Conservation (phyloP, 2,113 vertebrate species). For the Cephalopholis sonnerati region DNA sequence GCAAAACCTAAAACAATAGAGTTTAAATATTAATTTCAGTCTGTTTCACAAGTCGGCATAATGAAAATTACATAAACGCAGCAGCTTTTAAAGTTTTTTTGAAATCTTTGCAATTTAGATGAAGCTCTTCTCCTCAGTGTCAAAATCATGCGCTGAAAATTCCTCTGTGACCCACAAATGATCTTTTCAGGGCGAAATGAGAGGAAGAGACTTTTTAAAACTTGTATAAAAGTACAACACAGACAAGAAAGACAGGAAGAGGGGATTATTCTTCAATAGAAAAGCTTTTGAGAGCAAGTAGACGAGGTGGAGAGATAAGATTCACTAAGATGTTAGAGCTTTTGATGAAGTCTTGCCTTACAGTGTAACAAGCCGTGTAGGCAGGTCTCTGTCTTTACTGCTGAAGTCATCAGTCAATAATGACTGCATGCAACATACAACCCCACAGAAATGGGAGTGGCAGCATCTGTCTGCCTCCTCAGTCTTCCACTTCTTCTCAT, state of each 20-base stretch:
- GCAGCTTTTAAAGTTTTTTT: not conserved
- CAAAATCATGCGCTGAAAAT: not conserved
- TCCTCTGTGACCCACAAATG: not conserved
- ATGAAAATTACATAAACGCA: not conserved
- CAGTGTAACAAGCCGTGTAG: conserved; percentile 11
- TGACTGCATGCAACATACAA: conserved; percentile 31
- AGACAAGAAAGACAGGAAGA: not conserved
- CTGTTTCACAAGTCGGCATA: not conserved
- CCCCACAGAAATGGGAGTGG: not conserved
- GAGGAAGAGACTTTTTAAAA: not conserved
- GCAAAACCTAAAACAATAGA: not conserved
- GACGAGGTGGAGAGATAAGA: not conserved
- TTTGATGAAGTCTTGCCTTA: conserved; percentile 28
- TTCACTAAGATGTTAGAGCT: not conserved
- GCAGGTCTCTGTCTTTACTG: conserved; percentile 34
- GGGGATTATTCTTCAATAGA: not conserved
- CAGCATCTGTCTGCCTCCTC: conserved; percentile 14
- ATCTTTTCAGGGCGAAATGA: not conserved
- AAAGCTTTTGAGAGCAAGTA: not conserved
- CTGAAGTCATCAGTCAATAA: conserved; percentile 64
- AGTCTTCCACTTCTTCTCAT: not conserved
- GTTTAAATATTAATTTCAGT: not conserved
- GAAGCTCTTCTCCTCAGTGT: not conserved
- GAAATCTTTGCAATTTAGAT: not conserved
- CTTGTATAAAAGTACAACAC: not conserved